phyloP scores from a whole-genome alignment of 2,888 invertebrate species.

The Drosophila nr. fundita region DNA sequence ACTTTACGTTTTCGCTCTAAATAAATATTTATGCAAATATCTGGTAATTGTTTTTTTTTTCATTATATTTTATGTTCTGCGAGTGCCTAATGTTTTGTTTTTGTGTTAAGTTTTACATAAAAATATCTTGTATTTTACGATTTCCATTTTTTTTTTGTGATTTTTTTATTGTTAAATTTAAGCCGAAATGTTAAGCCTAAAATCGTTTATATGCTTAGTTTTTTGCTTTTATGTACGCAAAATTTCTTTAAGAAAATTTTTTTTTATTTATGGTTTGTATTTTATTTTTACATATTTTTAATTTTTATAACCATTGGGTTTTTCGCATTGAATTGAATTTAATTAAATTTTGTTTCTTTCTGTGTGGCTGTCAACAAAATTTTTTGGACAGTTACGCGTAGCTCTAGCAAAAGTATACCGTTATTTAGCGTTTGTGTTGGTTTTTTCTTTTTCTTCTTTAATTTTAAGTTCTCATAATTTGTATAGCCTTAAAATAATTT shows the following conservation, averaged over 20 bases:
- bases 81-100: slow-evolving; percentile 49
- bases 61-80: slow-evolving; percentile 50
- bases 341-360: slow-evolving; percentile 19
- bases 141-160: slow-evolving; percentile 44
- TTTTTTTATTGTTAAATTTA: slow-evolving; percentile 57
- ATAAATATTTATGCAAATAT: slow-evolving; percentile 64
- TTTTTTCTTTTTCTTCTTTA: slow-evolving; percentile 7
- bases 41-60: slow-evolving; percentile 46
- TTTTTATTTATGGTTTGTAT: slow-evolving; percentile 33
- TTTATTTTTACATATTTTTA: slow-evolving; percentile 44
- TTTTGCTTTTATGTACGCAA: slow-evolving; percentile 52
- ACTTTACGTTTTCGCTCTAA: slow-evolving; percentile 41
- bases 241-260: slow-evolving; percentile 65
- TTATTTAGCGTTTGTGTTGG: slow-evolving; percentile 37
- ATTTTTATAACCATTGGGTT: slow-evolving; percentile 72
- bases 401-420: slow-evolving; percentile 73
- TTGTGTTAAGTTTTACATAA: slow-evolving; percentile 57
- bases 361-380: slow-evolving; percentile 43
- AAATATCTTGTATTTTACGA: slow-evolving; percentile 57
- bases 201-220: slow-evolving; percentile 54
- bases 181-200: slow-evolving; percentile 79
- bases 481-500: slow-evolving; percentile 78
- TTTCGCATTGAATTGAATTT: slow-evolving; percentile 57
- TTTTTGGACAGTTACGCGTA: slow-evolving; percentile 55
- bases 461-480: slow-evolving; percentile 56